Evolutionary conservation across 2,888 invertebrate genomes (phyloP), one percentile per base, ranked within the genome.

Genomic region (Salpingus planirostris): DNA sequence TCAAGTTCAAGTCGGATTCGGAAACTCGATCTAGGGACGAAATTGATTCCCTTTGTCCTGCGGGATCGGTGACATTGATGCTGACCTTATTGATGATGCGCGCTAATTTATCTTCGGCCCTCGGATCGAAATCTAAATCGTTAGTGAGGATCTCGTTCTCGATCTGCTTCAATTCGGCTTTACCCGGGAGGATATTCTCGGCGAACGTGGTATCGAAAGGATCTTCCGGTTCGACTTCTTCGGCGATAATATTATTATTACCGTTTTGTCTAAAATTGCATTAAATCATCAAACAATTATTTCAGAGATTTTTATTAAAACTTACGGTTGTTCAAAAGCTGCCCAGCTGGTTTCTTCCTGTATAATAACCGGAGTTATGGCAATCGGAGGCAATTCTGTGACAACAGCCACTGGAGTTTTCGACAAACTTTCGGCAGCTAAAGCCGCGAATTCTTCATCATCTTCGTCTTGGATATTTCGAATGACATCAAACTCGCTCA

Each of bases 121-220:
- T 63, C n/a, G 78, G 77, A 62, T 78, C 74, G 43, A 78, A 78
- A 44, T 71, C 71, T 49, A 70, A 69, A 60, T 74, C 51, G 29
- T 49, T 37, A 28, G 60, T 61, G 57, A 74, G 52, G 59, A 74
- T 65, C 50, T 75, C 74, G 42, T 67, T 69, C 54, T 75, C 74
- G 31, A 74, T 71, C 32, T 71, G 57, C 43, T 71, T 73, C 6
- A 75, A 50, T 52, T 76, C 76, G 31, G 71, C 64, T 44, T 79
- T 70, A 12, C 74, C 74, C 21, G 77, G 84, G 29, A 84, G 66
- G 26, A 87, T 73, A 49, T 80, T 79, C 33, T 82, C 82, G 0
- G 82, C 87, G 60, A 86, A 86, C 28, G 83, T 77, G 12, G 89
- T 89, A 54, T 89, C 88, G 52, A 89, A 89, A 0, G 89, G 89